phyloP scores from a whole-genome alignment of 2,888 invertebrate genomes.

The Digitonthophagus gazella region DNA sequence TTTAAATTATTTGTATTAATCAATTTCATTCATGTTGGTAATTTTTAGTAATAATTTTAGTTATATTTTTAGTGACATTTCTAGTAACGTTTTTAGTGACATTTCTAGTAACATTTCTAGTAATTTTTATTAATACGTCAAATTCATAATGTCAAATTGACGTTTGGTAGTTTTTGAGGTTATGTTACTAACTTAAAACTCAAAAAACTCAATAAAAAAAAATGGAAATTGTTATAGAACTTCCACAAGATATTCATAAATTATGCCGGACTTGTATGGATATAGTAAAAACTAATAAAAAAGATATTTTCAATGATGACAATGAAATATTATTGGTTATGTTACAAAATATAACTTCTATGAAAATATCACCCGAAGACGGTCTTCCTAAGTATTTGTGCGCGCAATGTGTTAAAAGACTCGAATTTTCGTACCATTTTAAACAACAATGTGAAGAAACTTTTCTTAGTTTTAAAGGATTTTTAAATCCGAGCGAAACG shows the following conservation, averaged over 20 bases:
- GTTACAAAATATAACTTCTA: slow-evolving; percentile 27
- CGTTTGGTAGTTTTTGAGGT: too few species aligned
- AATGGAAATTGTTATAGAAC: slow-evolving; percentile 32
- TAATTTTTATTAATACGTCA: too few species aligned
- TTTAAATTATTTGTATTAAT: too few species aligned
- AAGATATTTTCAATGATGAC: slow-evolving; percentile 21
- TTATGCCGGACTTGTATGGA: slow-evolving; percentile 35
- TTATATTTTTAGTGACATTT: not conserved
- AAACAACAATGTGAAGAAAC: slow-evolving; percentile 36
- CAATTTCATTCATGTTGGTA: too few species aligned
- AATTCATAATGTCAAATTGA: slow-evolving; percentile 14
- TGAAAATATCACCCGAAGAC: slow-evolving; percentile 32
- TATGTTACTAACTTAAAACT: slow-evolving; percentile 17
- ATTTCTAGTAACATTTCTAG: too few species aligned
- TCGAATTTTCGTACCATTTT: slow-evolving; percentile 34
- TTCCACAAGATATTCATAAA: slow-evolving; percentile 35
- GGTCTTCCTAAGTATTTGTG: slow-evolving; percentile 37
- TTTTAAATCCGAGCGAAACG: slow-evolving; percentile 20
- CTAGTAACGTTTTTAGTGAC: slow-evolving; percentile 5
- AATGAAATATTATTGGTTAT: slow-evolving; percentile 29
- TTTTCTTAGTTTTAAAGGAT: slow-evolving; percentile 31
- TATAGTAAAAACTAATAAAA: slow-evolving; percentile 26
- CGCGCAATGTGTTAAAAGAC: slow-evolving; percentile 31
- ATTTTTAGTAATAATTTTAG: not conserved
- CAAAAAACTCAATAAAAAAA: slow-evolving; percentile 9